Base-by-base conservation (phyloP, 2,113 vertebrate species). In the Cnemophilus loriae region DNA sequence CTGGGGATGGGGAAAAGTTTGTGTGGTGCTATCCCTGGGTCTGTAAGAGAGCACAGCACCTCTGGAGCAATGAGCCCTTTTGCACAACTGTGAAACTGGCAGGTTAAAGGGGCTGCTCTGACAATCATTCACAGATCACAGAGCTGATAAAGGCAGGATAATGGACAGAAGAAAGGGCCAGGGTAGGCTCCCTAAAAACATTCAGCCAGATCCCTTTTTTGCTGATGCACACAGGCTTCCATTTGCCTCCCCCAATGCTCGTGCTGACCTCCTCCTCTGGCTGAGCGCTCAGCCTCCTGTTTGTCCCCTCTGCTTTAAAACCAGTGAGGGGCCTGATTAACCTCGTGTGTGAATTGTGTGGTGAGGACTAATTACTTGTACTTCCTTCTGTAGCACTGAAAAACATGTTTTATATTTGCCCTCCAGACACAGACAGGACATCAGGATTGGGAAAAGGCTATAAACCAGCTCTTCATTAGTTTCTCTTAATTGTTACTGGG, bases 401-500 rank as follows among this genome's bases (percentile, higher is more conserved):
- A 97, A 98, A 97, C 97, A 97, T 71, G 89, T 96, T 96, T 89
- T 96, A 96, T 81, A 90, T 83, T 97, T 97, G 96, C 96, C 95
- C 95, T 97, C 85, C 84, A 64, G 96, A 89, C 94, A 96, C 95
- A 95, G 81, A 82, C 84, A 93, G 97, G 98, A 96, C 95, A 84
- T 82, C 65, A 7, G 98, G 95, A 97, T 97, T 96, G 97, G 96
- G 96, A 97, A 98, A 96, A 98, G 96, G 97, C 97, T 97, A 97
- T 96, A 94, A 90, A 96, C 90, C 92, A 96, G 95, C 92, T 97
- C 88, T 95, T 97, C 84, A 82, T 94, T 95, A 91, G 87, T 77
- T 98, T 98, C 97, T 98, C 93, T 92, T 96, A 97, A 98, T 98
- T 98, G 98, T 98, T 98, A 94, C 95, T 93, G 78, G 41, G 60